These are phyloP conservation scores for Tiliqua scincoides DNA, from an alignment of 2,113 vertebrate species.

Conservation along the genomic window DNA sequence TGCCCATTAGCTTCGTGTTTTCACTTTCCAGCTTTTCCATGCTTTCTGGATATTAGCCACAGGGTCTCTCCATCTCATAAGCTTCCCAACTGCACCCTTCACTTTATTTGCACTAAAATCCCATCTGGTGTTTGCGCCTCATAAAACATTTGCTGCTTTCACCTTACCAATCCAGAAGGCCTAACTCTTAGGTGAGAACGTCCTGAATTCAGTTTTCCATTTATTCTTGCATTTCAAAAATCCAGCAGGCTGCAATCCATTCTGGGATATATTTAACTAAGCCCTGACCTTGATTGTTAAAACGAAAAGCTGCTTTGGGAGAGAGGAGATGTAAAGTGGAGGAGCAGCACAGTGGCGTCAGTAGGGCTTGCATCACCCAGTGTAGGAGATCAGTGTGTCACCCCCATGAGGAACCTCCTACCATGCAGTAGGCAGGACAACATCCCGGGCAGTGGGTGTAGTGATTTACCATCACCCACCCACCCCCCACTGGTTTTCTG, in stretches of 20 bases:
- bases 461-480: too few relatives aligned
- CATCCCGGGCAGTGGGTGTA: too few relatives aligned
- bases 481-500: too few relatives aligned
- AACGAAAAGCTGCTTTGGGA: background rate
- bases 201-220: constrained; percentile 38
- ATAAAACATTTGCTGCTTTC: background rate
- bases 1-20: constrained; percentile 22
- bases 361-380: too few relatives aligned
- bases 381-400: too few relatives aligned
- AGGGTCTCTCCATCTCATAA: constrained; percentile 33
- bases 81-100: constrained; percentile 12
- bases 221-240: constrained; percentile 9
- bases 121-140: constrained; percentile 16
- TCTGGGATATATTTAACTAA: background rate
- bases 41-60: constrained; percentile 27
- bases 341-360: background rate
- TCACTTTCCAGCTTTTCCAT: constrained; percentile 45
- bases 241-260: background rate
- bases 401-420: too few relatives aligned
- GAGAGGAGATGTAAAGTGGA: background rate
- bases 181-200: background rate
- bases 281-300: background rate
- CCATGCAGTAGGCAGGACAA: too few relatives aligned
- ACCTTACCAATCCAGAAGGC: constrained; percentile 15
- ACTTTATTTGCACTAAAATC: constrained; percentile 28